Conservation (phyloP, 2,113 vertebrate species). For the Tragelaphus buxtoni region DNA sequence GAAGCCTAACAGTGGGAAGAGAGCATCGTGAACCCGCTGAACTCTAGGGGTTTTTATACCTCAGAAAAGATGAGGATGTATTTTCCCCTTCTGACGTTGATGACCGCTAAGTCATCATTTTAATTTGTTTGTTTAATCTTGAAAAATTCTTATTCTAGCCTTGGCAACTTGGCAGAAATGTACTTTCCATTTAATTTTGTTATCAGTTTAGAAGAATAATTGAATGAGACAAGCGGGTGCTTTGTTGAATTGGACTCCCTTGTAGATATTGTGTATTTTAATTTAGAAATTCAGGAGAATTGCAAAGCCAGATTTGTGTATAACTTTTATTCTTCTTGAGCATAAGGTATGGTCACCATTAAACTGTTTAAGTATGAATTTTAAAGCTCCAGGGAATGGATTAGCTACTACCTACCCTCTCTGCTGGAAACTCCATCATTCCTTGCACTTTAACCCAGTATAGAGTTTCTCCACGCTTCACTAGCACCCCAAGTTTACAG, state of each 20-base stretch:
- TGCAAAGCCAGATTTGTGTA: not conserved
- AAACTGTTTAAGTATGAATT: not conserved
- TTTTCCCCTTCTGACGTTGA: no score
- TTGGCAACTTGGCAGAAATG: not conserved
- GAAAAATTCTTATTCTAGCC: not conserved
- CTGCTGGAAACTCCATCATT: not conserved
- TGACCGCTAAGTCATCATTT: not conserved
- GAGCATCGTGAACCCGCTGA: fast-evolving
- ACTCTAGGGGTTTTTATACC: fast-evolving
- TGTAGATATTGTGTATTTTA: not conserved
- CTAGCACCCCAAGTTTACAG: not conserved
- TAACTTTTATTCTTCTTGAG: not conserved
- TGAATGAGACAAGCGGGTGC: not conserved
- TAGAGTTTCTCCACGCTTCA: not conserved
- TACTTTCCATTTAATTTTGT: not conserved
- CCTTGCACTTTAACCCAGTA: not conserved
- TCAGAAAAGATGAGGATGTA: not conserved
- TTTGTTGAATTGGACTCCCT: not conserved
- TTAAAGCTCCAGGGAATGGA: not conserved
- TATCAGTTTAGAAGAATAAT: not conserved
- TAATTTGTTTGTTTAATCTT: not conserved
- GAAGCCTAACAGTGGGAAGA: not conserved
- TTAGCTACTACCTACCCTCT: not conserved
- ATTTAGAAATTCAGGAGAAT: not conserved
- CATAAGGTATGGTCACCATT: not conserved